Evolutionary conservation across 2,113 vertebrate genomes (phyloP), one percentile per base, ranked within the genome.

Genomic region (Ophiodon elongatus): DNA sequence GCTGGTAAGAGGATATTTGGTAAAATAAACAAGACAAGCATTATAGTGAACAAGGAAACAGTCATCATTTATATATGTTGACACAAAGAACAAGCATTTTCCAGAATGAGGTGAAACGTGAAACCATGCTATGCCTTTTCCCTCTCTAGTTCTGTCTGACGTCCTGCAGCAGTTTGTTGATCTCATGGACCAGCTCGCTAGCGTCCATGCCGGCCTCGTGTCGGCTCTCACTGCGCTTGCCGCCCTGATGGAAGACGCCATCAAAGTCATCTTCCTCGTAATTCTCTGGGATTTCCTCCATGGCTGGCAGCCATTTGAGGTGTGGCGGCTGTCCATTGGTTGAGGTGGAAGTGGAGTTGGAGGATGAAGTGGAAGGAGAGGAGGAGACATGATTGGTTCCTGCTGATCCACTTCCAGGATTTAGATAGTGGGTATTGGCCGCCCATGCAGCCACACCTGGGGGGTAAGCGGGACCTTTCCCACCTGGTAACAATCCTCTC

Each of bases 211-310:
- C 50, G 21, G 97, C 95, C 94, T 99, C 98, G 0, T 97, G 97
- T 73, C 97, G 96, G 43, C 96, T 95, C 5, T 98, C 97, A 2
- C 90, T 89, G 33, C 94, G 94, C 83, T 94, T 95, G 29, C 87
- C 86, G 0, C 91, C 87, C 85, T 86, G 93, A 69, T 93, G 97
- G 83, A 99, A 97, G 77, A 98, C 96, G 0, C 96, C 97, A 63
- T 99, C 98, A 65, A 98, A 98, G 81, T 99, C 98, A 27, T 99
- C 98, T 77, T 99, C 98, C 78, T 99, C 98, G 0, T 97, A 98
- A 75, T 99, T 99, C 79, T 99, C 98, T 0, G 98, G 98, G 88
- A 99, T 99, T 88, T 99, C 98, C 91, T 99, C 98, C 98, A 99
- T 99, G 80, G 98, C 98, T 0, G 98, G 98, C 85, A 99, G 95